phyloP scores from a whole-genome alignment of 2,888 invertebrate species.

The Hemistola chrysoprasaria region DNA sequence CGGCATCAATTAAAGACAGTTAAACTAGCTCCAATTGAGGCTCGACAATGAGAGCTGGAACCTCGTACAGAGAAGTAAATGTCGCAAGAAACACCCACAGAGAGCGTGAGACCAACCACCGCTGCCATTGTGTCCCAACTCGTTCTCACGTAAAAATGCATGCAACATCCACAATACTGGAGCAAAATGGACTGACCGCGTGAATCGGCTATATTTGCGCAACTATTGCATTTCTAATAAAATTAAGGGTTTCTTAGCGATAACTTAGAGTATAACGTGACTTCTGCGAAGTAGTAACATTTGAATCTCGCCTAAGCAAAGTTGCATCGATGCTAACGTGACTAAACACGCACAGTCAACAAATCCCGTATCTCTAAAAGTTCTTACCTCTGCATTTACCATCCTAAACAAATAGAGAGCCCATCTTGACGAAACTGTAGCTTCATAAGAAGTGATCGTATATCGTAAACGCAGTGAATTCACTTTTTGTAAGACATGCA shows the following conservation, averaged over 20 bases:
- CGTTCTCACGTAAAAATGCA: conserved; percentile 65
- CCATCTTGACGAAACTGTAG: conserved; percentile 30
- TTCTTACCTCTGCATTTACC: conserved; percentile 32
- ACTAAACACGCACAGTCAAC: conserved; percentile 32
- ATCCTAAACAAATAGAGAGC: conserved; percentile 37
- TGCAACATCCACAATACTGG: conserved; percentile 54
- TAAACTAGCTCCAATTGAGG: conserved; percentile 37
- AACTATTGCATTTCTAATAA: conserved; percentile 36
- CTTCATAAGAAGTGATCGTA: conserved; percentile 24
- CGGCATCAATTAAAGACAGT: conserved; percentile 38
- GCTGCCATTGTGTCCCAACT: conserved; percentile 58
- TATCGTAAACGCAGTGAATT: conserved; percentile 17
- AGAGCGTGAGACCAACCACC: conserved; percentile 63
- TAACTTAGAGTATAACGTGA: conserved; percentile 28
- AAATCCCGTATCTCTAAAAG: conserved; percentile 30
- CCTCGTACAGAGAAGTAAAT: conserved; percentile 44
- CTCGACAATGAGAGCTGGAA: conserved; percentile 41
- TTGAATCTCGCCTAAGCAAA: conserved; percentile 25
- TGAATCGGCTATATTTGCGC: conserved; percentile 44
- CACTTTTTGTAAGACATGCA: conserved; percentile 1
- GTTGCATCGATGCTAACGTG: conserved; percentile 30
- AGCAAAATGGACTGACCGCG: conserved; percentile 58
- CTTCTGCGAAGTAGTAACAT: conserved; percentile 31
- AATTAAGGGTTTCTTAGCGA: conserved; percentile 27
- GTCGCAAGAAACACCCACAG: conserved; percentile 68